These are phyloP conservation scores for Apostichopus californicus DNA, from an alignment of 35 echinoderm and acorn worm genomes.

Conservation along the genomic window DNA sequence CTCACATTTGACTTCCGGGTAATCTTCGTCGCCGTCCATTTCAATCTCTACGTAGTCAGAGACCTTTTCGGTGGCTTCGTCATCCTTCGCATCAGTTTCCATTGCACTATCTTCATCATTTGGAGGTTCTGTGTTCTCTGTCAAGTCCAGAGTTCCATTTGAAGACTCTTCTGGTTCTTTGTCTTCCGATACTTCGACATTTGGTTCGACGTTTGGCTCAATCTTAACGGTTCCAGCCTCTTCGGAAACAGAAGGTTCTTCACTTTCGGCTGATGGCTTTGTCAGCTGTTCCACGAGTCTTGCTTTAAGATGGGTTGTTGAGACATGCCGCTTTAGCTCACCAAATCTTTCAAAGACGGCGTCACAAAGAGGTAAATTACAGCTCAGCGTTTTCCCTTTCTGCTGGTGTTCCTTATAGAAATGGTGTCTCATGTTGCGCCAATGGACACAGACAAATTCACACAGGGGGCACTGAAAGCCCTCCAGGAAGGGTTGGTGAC, in stretches of 20 bases:
- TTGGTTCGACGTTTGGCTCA: neutral
- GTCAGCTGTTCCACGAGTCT: constrained; percentile 3
- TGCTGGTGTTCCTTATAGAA: constrained; percentile 57
- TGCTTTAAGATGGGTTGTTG: constrained; percentile 56
- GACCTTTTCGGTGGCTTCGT: neutral
- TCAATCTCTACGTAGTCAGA: neutral
- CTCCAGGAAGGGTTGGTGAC: constrained; percentile 68
- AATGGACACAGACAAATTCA: constrained; percentile 67
- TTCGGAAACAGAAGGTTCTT: no score
- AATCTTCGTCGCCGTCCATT: neutral
- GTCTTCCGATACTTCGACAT: neutral
- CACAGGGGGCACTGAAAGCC: constrained; percentile 78
- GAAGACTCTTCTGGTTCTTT: neutral
- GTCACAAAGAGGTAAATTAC: constrained; percentile 50
- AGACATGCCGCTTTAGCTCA: constrained; percentile 69
- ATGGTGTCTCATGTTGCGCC: constrained; percentile 89
- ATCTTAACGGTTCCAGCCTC: neutral
- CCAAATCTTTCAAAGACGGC: constrained; percentile 49
- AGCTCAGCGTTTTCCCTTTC: constrained; percentile 46
- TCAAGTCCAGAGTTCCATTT: neutral
- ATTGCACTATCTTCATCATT: neutral
- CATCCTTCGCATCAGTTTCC: neutral
- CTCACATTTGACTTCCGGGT: neutral
- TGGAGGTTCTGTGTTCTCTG: neutral
- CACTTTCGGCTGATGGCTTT: neutral